Evolutionary conservation across 2,797 vertebrate genomes (phyloP), one percentile per base, ranked within the genome.

Genomic region (Euthynnus affinis): DNA sequence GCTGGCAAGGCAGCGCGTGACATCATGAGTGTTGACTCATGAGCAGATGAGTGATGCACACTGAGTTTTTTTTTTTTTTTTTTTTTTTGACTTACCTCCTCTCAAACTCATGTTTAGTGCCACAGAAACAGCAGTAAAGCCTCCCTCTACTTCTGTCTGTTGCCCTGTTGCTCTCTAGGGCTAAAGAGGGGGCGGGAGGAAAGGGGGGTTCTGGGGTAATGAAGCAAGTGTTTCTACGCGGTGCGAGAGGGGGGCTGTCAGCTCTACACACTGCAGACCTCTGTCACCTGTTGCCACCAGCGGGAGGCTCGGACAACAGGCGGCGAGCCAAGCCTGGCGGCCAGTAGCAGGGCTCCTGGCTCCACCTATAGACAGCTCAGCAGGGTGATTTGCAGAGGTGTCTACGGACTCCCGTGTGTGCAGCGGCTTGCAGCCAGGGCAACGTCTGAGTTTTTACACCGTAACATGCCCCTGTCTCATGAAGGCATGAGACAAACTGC

Each of bases 31-130:
- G 93, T 94, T 95, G 94, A 95, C 93, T 93, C 93, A 92, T 71
- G 91, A 89, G 92, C 85, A 93, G 93, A 94, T 94, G 95, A 95
- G 92, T 95, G 95, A 95, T 95, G 94, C 92, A 92, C 91, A 90
- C 89, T 57, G 83, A 89, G 88, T 82, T 83, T 88, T 87, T 92
- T 89, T 46, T 46, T 46, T 44, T 42, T 42, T 27, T 27, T 27
- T 27, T 42, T 42, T 42, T 42, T 42, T 13, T 42, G 15, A 70
- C 57, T 64, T 56, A 82, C 88, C 86, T 89, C 78, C 85, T 87
- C 85, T 79, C 82, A 79, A 58, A 84, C 81, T 74, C 65, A 17
- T 81, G 80, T 88, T 91, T 81, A 83, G 88, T 82, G 82, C 78
- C 84, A 85, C 78, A 86, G 88, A 85, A 79, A 90, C 85, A 87